Evolutionary conservation across 2,113 vertebrate species (phyloP).

Genomic region (Jacana jacana): DNA sequence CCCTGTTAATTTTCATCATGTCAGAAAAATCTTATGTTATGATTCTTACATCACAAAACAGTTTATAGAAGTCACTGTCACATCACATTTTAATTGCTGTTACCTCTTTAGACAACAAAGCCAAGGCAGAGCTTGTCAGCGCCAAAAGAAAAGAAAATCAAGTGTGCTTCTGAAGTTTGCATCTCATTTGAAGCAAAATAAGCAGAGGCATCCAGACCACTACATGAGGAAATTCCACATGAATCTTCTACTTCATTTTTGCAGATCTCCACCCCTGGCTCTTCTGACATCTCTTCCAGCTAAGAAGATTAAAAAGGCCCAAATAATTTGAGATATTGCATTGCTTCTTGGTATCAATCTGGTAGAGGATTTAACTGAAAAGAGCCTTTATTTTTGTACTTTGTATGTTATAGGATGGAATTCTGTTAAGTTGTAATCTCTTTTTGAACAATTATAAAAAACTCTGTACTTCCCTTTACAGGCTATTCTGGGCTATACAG

Average conservation of each 20-base stretch:
- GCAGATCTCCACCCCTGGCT: background rate
- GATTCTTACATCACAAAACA: slow-evolving; percentile 15
- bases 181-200: slow-evolving; percentile 29
- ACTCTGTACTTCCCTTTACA: background rate
- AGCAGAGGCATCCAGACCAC: background rate
- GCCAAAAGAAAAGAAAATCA: slow-evolving; percentile 18
- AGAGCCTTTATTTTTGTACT: slow-evolving; percentile 43
- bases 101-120: slow-evolving; percentile 40
- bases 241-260: background rate
- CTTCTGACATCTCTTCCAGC: slow-evolving; percentile 24
- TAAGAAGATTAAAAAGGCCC: slow-evolving; percentile 50
- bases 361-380: slow-evolving; percentile 32
- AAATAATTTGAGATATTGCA: slow-evolving; percentile 22
- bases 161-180: background rate
- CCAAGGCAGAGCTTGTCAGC: slow-evolving; percentile 24
- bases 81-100: slow-evolving; percentile 35
- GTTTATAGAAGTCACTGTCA: slow-evolving; percentile 5
- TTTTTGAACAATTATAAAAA: slow-evolving; percentile 14
- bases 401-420: background rate
- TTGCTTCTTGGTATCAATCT: slow-evolving; percentile 41
- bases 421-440: slow-evolving; percentile 26
- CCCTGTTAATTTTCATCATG: background rate
- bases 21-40: background rate
- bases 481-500: background rate
- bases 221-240: background rate